Conservation (phyloP, 1,140 invertebrate genomes). For the Orius insidiosus region DNA sequence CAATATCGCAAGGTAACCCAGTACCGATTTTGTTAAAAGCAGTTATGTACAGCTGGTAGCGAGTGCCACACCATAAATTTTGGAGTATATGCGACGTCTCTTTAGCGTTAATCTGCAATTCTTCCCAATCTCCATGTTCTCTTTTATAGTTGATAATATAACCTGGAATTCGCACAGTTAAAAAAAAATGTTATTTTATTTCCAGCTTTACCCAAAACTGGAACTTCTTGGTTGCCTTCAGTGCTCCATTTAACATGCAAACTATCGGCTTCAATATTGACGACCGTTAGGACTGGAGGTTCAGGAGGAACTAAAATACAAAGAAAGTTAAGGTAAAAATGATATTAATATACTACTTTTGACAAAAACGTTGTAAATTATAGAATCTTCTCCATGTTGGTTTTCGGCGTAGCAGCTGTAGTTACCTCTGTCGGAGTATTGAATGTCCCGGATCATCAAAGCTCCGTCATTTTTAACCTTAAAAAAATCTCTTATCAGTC, state of each 20-base stretch:
- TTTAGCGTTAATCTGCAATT: constrained; percentile 60
- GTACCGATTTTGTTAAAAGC: constrained; percentile 79
- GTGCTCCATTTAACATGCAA: constrained; percentile 48
- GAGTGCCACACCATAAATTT: constrained; percentile 71
- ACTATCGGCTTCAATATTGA: constrained; percentile 50
- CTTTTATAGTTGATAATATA: constrained; percentile 76
- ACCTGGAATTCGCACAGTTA: constrained; percentile 28
- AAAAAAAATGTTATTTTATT: constrained; percentile 13
- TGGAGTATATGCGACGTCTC: constrained; percentile 56
- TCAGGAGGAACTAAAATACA: constrained; percentile 44
- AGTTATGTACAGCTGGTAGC: constrained; percentile 73
- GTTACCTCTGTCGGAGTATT: constrained; percentile 69
- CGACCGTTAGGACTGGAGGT: constrained; percentile 43
- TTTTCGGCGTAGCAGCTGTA: constrained; percentile 78
- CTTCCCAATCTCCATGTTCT: constrained; percentile 77
- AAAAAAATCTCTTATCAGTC: constrained; percentile 14
- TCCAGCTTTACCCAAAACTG: constrained; percentile 33
- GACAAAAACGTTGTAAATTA: constrained; percentile 50
- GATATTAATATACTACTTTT: constrained; percentile 47
- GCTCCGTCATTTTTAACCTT: constrained; percentile 23
- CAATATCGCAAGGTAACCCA: constrained; percentile 68
- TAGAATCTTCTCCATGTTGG: constrained; percentile 64
- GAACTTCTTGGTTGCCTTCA: constrained; percentile 49
- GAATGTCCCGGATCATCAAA: constrained; percentile 41
- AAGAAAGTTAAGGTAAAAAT: constrained; percentile 41